Evolutionary conservation across 2,888 invertebrate genomes (phyloP), one percentile per base, ranked within the genome.

Genomic region (Acanthosoma haemorrhoidale): DNA sequence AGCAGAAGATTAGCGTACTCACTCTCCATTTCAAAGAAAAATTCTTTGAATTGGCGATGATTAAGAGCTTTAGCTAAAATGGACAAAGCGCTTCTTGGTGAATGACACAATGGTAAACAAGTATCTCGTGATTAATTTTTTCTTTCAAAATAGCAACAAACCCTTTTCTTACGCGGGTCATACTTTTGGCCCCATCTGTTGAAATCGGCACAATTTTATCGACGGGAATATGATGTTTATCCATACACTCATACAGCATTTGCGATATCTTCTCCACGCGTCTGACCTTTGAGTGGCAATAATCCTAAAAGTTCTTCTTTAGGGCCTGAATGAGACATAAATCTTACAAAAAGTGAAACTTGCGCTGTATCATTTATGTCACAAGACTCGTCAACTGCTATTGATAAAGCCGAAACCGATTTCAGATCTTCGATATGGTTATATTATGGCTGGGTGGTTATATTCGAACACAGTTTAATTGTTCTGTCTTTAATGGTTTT

Each of bases 311-410:
- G 72, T 74, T 72, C 70, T 74, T 75, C 73, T 73, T 74, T 72
- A 64, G 70, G 74, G 64, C 70, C 72, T 71, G 66, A 58, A 58
- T 59, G 69, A 71, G 71, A 75, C 59, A 77, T 75, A 75, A 70
- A 76, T 59, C 71, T 72, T 66, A 75, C 74, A 71, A 76, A 76
- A 75, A 76, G 75, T 63, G 75, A 34, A 75, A 76, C 75, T 76
- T 76, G 75, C 68, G 75, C 75, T 68, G 75, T 76, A 70, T 76
- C 74, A 73, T 76, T 76, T 76, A 76, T 76, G 75, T 76, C 75
- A 69, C 74, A 76, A 75, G 75, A 77, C 75, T 76, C 76, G 72
- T 76, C 74, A 51, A 76, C 71, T 69, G 75, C 75, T 71, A 76
- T 43, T 76, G 74, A 76, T 75, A 77, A 73, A 34, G 74, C 76